Percentiles rank a stretch among this genome's conserved stretches.
These are phyloP conservation scores for Agriopis marginaria DNA, from an alignment of 2,888 invertebrate genomes.

Conservation along the genomic window DNA sequence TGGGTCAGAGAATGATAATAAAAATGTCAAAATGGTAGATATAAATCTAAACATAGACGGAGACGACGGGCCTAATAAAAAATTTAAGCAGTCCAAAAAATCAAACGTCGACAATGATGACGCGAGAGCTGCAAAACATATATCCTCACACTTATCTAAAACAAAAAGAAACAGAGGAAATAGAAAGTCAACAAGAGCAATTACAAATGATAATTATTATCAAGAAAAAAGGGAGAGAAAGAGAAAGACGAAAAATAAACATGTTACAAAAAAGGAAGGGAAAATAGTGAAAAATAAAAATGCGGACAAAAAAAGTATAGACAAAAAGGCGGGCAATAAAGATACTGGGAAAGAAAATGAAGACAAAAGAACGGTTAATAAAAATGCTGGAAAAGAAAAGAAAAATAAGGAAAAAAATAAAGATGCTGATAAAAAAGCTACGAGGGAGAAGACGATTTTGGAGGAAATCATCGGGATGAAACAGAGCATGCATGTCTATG, in stretches of 20 bases:
- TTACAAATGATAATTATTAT: background rate
- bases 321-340: background rate
- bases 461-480: slow-evolving; percentile 37
- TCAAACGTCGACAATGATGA: background rate
- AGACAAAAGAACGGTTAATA: background rate
- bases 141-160: background rate
- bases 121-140: background rate
- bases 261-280: background rate
- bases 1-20: background rate
- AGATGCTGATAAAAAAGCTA: background rate
- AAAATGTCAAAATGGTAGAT: background rate
- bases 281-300: background rate
- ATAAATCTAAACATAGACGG: background rate
- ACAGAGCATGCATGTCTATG: slow-evolving; percentile 48
- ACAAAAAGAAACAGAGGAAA: background rate
- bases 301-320: background rate
- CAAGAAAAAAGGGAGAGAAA: background rate
- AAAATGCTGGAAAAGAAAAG: background rate
- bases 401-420: background rate
- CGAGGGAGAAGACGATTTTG: slow-evolving; percentile 34
- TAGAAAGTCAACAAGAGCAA: background rate
- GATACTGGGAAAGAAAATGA: background rate
- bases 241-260: background rate
- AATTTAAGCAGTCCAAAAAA: background rate
- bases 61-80: background rate